Evolutionary conservation across 92 coral and sea anemone species (phyloP).

Genomic region (Porites cylindrica): DNA sequence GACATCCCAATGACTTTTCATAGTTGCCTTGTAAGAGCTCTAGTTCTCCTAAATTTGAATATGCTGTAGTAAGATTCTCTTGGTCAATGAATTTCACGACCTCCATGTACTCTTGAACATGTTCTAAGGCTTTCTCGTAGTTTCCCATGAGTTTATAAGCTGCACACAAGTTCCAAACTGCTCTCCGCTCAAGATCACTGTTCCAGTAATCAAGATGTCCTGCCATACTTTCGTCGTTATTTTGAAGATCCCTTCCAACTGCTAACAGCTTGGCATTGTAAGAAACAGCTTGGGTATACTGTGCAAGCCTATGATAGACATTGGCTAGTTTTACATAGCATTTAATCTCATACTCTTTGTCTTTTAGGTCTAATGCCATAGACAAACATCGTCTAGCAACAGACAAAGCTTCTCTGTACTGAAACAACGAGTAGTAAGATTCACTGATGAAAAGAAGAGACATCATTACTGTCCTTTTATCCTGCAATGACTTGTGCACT

Average conservation of each 20-base stretch:
- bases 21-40: conserved; percentile 77
- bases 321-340: conserved; percentile 81
- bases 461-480: conserved; percentile 55
- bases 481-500: conserved; percentile 3
- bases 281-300: conserved; percentile 79
- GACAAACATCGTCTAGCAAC: conserved; percentile 67
- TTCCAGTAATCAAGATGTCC: conserved; percentile 65
- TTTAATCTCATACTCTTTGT: conserved; percentile 78
- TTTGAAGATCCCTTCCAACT: conserved; percentile 82
- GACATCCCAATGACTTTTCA: conserved; percentile 74
- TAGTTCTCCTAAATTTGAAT: conserved; percentile 77
- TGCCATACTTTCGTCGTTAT: neutral
- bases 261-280: conserved; percentile 81
- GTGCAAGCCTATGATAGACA: conserved; percentile 76
- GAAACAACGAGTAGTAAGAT: conserved; percentile 59
- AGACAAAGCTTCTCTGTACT: conserved; percentile 61
- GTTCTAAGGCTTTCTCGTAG: conserved; percentile 64
- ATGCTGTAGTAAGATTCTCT: conserved; percentile 67
- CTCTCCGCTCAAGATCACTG: conserved; percentile 75
- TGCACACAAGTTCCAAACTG: conserved; percentile 83
- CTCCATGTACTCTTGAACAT: conserved; percentile 79
- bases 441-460: conserved; percentile 70
- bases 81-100: conserved; percentile 65
- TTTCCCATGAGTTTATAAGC: conserved; percentile 86
- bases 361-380: conserved; percentile 66